Evolutionary conservation across 2,797 vertebrate genomes (phyloP).

Genomic region (Enteromius anoplus): DNA sequence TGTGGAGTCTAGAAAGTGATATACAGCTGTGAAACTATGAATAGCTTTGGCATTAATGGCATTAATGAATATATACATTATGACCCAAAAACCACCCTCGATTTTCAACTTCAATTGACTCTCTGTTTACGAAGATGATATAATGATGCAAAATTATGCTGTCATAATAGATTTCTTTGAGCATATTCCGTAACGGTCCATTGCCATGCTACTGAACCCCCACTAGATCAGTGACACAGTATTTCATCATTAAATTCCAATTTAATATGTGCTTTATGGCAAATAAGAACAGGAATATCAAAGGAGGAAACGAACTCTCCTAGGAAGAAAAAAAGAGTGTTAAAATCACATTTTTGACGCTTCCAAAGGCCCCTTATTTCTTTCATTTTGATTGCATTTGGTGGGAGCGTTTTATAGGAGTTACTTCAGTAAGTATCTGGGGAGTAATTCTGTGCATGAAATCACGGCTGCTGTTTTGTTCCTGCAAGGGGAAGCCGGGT

Average conservation of each 20-base stretch:
- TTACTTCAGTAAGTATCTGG: slow-evolving; percentile 50
- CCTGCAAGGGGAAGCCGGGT: slow-evolving; percentile 45
- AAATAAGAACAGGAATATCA: slow-evolving; percentile 39
- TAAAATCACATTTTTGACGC: slow-evolving; percentile 26
- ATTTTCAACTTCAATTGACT: slow-evolving; percentile 25
- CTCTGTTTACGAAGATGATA: slow-evolving; percentile 22
- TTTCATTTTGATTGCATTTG: slow-evolving; percentile 37
- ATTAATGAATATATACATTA: slow-evolving; percentile 44
- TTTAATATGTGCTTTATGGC: slow-evolving; percentile 17
- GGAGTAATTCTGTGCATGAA: slow-evolving; percentile 54
- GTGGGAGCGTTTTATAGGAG: slow-evolving; percentile 45
- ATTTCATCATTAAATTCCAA: slow-evolving; percentile 47
- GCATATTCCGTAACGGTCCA: slow-evolving; percentile 3
- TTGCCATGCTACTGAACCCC: slow-evolving; percentile 17
- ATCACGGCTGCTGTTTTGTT: slow-evolving; percentile 46
- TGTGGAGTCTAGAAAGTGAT: slow-evolving; percentile 45
- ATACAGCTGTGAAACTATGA: slow-evolving; percentile 41
- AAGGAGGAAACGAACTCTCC: slow-evolving; percentile 30
- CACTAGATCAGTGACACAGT: slow-evolving; percentile 35
- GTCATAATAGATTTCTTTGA: slow-evolving; percentile 30
- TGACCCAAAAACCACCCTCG: slow-evolving; percentile 40
- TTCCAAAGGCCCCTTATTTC: slow-evolving; percentile 5
- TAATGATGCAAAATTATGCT: slow-evolving; percentile 41
- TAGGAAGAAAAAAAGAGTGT: slow-evolving; percentile 26
- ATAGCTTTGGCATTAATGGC: slow-evolving; percentile 46